These are phyloP conservation scores for Muntiacus reevesi DNA, from an alignment of 2,113 vertebrate species.

Conservation along the genomic window DNA sequence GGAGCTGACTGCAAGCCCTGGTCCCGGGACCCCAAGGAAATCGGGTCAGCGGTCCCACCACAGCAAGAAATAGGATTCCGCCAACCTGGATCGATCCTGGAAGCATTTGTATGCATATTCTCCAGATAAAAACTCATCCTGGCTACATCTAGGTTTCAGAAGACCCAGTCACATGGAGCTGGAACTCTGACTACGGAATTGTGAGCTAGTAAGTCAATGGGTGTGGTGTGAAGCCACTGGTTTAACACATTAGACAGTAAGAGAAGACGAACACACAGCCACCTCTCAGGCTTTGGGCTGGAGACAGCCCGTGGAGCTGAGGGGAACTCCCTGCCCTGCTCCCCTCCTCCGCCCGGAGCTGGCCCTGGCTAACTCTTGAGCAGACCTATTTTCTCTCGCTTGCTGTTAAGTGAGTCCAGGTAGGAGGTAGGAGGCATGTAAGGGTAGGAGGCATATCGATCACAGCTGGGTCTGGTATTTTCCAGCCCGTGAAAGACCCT, in stretches of 20 bases:
- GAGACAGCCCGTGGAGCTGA: neutral
- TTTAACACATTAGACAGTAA: neutral
- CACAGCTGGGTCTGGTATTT: neutral
- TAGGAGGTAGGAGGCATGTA: neutral
- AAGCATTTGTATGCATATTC: neutral
- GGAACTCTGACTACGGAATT: neutral
- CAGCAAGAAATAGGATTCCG: neutral
- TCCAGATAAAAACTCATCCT: neutral
- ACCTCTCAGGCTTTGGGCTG: neutral
- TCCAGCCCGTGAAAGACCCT: neutral
- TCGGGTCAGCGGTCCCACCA: neutral
- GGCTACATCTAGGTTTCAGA: neutral
- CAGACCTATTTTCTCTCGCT: neutral
- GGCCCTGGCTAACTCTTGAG: neutral
- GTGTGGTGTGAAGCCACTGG: neutral
- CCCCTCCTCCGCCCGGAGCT: neutral
- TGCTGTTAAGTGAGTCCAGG: neutral
- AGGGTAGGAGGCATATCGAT: neutral
- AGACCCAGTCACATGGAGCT: neutral
- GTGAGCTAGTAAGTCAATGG: neutral
- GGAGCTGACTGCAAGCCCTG: neutral
- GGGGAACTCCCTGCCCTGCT: neutral
- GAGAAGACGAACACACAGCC: neutral
- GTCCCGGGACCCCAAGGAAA: neutral
- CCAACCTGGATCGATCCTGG: neutral